Conservation (phyloP, 2,888 invertebrate genomes). For the Phania funesta region DNA sequence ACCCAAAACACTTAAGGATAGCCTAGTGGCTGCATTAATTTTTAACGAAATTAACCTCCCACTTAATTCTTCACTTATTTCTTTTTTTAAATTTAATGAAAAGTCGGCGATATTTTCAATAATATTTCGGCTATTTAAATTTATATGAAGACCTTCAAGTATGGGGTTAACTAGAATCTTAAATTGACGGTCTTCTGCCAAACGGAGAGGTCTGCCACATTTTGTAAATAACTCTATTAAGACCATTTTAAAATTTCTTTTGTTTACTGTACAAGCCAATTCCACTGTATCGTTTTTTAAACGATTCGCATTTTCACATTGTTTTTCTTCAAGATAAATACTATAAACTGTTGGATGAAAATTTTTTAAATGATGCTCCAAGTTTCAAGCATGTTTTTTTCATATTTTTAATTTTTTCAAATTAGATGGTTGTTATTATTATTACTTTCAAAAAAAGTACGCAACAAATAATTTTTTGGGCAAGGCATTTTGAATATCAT, state of each 20-base stretch:
- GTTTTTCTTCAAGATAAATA: constrained; percentile 21
- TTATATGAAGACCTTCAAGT: constrained; percentile 24
- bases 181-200: constrained; percentile 44
- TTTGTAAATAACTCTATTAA: constrained; percentile 51
- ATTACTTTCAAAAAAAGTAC: not conserved
- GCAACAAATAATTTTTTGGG: constrained; percentile 7
- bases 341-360: too few relatives aligned
- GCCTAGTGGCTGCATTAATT: constrained; percentile 51
- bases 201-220: constrained; percentile 39
- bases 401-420: constrained; percentile 7
- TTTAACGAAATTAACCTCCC: constrained; percentile 48
- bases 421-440: constrained; percentile 3
- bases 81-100: constrained; percentile 42
- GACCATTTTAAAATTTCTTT: constrained; percentile 35
- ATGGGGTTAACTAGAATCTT: constrained; percentile 37
- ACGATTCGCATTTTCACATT: not conserved
- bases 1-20: constrained; percentile 29
- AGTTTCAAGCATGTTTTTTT: constrained; percentile 2
- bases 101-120: constrained; percentile 40
- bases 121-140: constrained; percentile 49
- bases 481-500: constrained; percentile 14
- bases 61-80: constrained; percentile 35
- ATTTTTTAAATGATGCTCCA: not conserved
- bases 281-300: not conserved
- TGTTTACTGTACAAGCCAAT: constrained; percentile 35